Base-by-base conservation (phyloP, 2,888 invertebrate species). In the Calameuta pallipes region DNA sequence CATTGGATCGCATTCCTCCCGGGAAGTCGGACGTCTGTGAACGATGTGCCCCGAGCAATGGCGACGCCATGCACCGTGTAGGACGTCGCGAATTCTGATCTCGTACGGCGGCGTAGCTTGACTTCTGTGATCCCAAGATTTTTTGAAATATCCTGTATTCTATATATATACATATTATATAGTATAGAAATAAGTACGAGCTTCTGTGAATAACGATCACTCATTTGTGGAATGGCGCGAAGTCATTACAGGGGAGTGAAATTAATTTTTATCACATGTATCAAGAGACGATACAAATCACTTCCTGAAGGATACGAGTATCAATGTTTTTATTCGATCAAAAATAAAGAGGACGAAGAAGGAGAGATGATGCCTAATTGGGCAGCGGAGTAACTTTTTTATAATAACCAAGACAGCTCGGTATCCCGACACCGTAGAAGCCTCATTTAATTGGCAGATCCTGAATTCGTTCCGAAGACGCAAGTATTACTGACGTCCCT, bases 1-100 rank as follows among this genome's bases (percentile, higher is more conserved):
- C 81, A 76, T 81, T 79, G 83, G 80, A 80, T 83, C 79, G 81
- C 83, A 85, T 85, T 85, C 85, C 82, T 82, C 81, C 76, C 78
- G 73, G 82, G 81, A 82, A 83, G 79, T 82, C 80, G 78, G 78
- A 80, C 79, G 79, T 78, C 79, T 81, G 77, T 76, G 75, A 78
- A 78, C 80, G 73, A 76, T 77, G 75, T 36, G 70, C 30, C 78
- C 70, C n/a, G 70, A 30, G 70, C 70, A 33, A 70, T 11, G 70
- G 33, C 78, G 75, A 41, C 70, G 70, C 70, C 31, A 30, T 70
- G 31, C 70, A 30, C 31, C 30, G 70, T 33, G 70, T 6, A 33
- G 70, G 70, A 70, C 70, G 75, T 70, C 70, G 30, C 70, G 70
- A 70, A 70, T 70, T 70, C 70, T 70, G 70, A 70, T 70, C 35